Evolutionary conservation across 1,140 invertebrate genomes (phyloP).

Genomic region (Musca vetustissima): DNA sequence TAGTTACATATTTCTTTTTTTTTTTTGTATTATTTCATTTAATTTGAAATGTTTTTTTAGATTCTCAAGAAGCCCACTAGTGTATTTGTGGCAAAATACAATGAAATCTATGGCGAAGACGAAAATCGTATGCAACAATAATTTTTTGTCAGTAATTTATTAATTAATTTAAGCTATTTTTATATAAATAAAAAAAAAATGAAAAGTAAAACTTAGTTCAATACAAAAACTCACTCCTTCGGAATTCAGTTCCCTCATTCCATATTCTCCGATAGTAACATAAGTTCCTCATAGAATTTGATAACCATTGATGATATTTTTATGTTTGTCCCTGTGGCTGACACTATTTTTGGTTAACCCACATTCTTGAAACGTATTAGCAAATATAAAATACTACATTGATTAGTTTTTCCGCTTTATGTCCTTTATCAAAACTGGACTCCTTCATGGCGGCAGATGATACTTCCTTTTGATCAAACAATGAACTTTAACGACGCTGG

Average conservation of each 20-base stretch:
- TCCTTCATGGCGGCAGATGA: no score
- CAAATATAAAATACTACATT: no score
- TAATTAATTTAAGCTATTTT: no score
- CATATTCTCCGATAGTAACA: slow-evolving; percentile 1
- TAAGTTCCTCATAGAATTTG: slow-evolving; percentile 79
- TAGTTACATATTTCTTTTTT: background rate
- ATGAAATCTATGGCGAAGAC: slow-evolving; percentile 9
- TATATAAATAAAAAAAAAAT: no score
- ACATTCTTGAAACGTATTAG: slow-evolving; percentile 94
- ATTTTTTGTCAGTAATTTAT: no score
- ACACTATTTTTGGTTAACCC: slow-evolving; percentile 92
- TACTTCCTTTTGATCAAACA: no score
- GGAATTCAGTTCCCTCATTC: background rate
- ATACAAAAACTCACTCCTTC: no score
- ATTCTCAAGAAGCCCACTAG: slow-evolving; percentile 15
- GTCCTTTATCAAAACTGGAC: no score
- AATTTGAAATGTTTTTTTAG: background rate
- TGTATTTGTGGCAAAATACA: slow-evolving; percentile 9
- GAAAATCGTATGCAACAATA: background rate
- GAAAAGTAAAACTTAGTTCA: no score
- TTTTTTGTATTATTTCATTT: background rate
- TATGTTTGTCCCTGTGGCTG: slow-evolving; percentile 85
- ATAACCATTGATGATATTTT: slow-evolving; percentile 95
- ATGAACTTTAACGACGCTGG: no score
- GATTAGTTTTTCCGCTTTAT: no score